Evolutionary conservation across 2,113 vertebrate species (phyloP).

Genomic region (Megalops atlanticus): DNA sequence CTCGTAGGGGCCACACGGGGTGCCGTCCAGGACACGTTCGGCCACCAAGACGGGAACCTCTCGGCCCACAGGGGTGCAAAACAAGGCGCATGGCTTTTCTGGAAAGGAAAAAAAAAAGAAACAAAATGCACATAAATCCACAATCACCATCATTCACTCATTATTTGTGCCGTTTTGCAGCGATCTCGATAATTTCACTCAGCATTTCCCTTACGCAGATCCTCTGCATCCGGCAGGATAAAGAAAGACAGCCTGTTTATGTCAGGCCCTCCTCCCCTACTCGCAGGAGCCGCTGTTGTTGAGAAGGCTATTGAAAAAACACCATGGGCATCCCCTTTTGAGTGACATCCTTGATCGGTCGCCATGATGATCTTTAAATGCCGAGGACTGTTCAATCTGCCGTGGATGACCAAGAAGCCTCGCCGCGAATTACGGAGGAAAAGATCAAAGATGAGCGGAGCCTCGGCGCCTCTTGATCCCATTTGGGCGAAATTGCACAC

Average conservation of each 20-base stretch:
- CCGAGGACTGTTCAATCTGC: not conserved
- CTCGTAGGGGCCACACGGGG: conserved; percentile 92
- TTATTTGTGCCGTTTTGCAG: not conserved
- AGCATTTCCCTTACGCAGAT: not conserved
- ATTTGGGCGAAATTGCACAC: not conserved
- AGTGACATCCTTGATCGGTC: not conserved
- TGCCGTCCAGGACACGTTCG: conserved; percentile 91
- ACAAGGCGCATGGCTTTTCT: conserved; percentile 92
- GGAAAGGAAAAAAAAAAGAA: conserved; percentile 34
- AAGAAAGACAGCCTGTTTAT: not conserved
- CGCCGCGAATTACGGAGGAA: not conserved
- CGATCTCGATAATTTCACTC: not conserved
- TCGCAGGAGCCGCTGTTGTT: not conserved
- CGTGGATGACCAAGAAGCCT: not conserved
- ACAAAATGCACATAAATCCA: not conserved
- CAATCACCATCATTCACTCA: not conserved
- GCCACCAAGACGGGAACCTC: conserved; percentile 81
- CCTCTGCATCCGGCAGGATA: not conserved
- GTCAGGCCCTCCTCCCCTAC: not conserved
- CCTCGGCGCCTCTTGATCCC: not conserved
- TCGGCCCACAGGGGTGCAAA: conserved; percentile 84
- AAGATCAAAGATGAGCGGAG: not conserved
- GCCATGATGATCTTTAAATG: conserved; percentile 6
- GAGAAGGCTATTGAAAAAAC: not conserved
- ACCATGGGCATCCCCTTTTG: not conserved